Conservation (phyloP, 1,140 invertebrate genomes). For the Eriocheir sinensis region DNA sequence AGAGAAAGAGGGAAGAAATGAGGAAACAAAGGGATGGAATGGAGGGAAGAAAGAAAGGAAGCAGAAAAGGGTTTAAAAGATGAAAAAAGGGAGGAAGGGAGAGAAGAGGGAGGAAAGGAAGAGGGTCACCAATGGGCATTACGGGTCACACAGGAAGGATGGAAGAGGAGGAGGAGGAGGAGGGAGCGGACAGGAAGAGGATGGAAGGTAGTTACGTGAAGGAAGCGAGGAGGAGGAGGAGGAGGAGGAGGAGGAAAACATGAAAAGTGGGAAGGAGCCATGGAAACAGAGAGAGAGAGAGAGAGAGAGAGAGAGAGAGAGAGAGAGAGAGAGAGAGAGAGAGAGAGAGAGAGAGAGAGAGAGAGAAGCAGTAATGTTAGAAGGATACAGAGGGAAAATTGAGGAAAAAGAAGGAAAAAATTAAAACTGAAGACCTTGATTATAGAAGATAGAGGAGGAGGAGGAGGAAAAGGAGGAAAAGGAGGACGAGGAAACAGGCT, state of each 20-base stretch:
- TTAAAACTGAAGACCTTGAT: background rate
- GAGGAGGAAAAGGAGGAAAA: slow-evolving; percentile 18
- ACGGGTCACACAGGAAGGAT: background rate
- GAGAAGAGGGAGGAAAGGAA: background rate
- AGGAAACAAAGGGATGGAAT: background rate
- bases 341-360: background rate
- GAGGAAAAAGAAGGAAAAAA: no score
- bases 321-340: background rate
- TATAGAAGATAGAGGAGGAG: background rate
- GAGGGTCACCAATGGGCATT: background rate
- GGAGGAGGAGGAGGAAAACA: background rate
- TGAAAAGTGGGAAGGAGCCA: no score
- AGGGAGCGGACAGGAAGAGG: slow-evolving; percentile 19
- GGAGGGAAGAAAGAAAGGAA: slow-evolving; percentile 23
- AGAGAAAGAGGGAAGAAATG: background rate
- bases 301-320: slow-evolving; percentile 53
- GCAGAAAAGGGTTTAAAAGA: background rate
- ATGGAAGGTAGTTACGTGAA: slow-evolving; percentile 10
- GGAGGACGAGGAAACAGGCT: background rate
- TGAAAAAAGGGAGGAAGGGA: background rate
- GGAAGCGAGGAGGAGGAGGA: background rate
- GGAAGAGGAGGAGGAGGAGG: background rate
- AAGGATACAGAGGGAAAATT: background rate
- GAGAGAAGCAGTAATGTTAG: background rate
- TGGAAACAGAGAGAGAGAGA: slow-evolving; percentile 18